A percentile compares a stretch with the other conserved stretches of the same genome.
Conservation (phyloP, 2,113 vertebrate genomes). For the Neodon shergylaensis region DNA sequence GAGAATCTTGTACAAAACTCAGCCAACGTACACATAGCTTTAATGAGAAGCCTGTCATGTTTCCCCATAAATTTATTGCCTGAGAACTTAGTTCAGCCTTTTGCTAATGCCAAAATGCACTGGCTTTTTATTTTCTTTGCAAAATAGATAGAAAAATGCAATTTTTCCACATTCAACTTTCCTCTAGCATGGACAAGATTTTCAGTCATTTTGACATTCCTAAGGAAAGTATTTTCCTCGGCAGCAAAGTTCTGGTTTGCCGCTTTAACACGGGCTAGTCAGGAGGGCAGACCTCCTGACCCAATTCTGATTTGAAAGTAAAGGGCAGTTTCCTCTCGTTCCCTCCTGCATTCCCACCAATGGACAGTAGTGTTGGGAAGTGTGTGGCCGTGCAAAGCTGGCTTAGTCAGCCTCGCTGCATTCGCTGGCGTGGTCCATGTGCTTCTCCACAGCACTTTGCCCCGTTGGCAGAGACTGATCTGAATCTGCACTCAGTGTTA, state of each 20-base stretch:
- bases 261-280: constrained; percentile 38
- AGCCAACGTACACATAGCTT: constrained; percentile 79
- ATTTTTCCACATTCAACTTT: constrained; percentile 65
- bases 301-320: not conserved
- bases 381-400: not conserved
- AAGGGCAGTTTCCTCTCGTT: not conserved
- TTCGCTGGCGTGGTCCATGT: not conserved
- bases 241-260: constrained; percentile 49
- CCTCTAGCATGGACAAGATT: constrained; percentile 55
- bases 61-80: constrained; percentile 79
- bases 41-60: constrained; percentile 78
- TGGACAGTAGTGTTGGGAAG: not conserved
- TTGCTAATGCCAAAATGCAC: constrained; percentile 74
- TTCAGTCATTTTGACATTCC: constrained; percentile 67
- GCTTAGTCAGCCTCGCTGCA: not conserved
- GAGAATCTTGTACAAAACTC: constrained; percentile 78
- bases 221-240: constrained; percentile 33
- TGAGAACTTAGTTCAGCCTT: constrained; percentile 75
- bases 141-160: constrained; percentile 62
- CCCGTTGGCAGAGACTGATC: not conserved
- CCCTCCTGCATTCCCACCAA: not conserved
- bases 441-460: constrained; percentile 28
- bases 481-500: not conserved
- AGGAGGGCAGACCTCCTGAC: not conserved
- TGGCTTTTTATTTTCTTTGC: constrained; percentile 78